phyloP scores from a whole-genome alignment of 1,140 invertebrate genomes.

The Luehdorfia chinensis region DNA sequence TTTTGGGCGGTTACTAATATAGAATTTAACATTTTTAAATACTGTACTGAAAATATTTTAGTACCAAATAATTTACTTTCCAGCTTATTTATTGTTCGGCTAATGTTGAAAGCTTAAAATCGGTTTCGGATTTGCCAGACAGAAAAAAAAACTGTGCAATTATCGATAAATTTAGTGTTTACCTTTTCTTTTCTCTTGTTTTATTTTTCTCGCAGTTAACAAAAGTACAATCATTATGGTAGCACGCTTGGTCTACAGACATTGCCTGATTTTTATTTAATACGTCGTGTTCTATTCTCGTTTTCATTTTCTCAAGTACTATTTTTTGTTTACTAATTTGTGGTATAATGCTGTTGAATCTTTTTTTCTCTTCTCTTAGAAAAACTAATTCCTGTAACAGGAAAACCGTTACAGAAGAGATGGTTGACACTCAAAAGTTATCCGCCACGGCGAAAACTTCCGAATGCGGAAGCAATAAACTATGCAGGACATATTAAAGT shows the following conservation, averaged over 20 bases:
- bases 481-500: too few relatives aligned
- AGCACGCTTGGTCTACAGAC: conserved; percentile 42
- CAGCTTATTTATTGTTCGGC: too few relatives aligned
- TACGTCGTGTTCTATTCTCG: conserved; percentile 42
- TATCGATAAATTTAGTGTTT: background rate
- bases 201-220: conserved; percentile 13
- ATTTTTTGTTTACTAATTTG: conserved; percentile 41
- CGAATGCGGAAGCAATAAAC: too few relatives aligned
- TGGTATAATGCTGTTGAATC: conserved; percentile 45
- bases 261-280: conserved; percentile 45
- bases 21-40: conserved; percentile 1
- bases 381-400: conserved; percentile 47
- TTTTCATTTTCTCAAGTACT: conserved; percentile 43
- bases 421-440: too few relatives aligned
- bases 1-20: too few relatives aligned
- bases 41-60: too few relatives aligned
- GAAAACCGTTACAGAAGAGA: too few relatives aligned
- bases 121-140: too few relatives aligned
- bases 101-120: too few relatives aligned
- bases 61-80: too few relatives aligned
- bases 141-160: background rate
- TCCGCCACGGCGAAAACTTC: too few relatives aligned
- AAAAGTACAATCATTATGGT: conserved; percentile 30
- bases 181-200: conserved; percentile 43
- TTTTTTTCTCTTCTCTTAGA: conserved; percentile 48